phyloP scores from a whole-genome alignment of 2,888 invertebrate genomes.

The Polyploca ridens region DNA sequence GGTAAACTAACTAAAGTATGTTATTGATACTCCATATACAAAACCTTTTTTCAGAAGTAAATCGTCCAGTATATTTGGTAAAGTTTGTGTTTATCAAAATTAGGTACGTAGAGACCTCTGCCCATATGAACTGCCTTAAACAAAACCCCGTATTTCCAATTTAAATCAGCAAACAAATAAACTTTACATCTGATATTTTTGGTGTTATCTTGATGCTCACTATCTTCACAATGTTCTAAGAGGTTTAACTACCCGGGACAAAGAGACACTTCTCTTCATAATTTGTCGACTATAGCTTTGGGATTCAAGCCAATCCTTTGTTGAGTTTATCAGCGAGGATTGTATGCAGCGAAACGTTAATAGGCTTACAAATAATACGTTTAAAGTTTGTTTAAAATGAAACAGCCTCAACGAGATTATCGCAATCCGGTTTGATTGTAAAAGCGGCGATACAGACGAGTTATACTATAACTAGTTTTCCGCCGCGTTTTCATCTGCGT shows the following conservation, averaged over 20 bases:
- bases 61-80: no score
- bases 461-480: no score
- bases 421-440: conserved; percentile 1
- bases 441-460: not conserved
- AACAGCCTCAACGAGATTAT: not conserved
- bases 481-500: no score
- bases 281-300: not conserved
- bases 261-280: conserved; percentile 1
- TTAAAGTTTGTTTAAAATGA: conserved; percentile 4
- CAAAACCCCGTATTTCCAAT: no score
- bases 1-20: no score
- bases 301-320: not conserved
- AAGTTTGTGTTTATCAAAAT: no score
- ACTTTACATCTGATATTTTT: not conserved
- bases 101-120: no score
- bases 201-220: not conserved
- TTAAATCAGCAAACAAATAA: no score
- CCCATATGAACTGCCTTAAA: no score
- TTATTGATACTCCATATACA: no score
- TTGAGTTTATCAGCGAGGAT: conserved; percentile 5
- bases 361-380: not conserved
- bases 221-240: not conserved
- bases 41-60: no score
- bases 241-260: not conserved
- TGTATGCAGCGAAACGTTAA: conserved; percentile 7